Evolutionary conservation across 2,797 vertebrate species (phyloP).

Genomic region (Gambelia wislizenii): DNA sequence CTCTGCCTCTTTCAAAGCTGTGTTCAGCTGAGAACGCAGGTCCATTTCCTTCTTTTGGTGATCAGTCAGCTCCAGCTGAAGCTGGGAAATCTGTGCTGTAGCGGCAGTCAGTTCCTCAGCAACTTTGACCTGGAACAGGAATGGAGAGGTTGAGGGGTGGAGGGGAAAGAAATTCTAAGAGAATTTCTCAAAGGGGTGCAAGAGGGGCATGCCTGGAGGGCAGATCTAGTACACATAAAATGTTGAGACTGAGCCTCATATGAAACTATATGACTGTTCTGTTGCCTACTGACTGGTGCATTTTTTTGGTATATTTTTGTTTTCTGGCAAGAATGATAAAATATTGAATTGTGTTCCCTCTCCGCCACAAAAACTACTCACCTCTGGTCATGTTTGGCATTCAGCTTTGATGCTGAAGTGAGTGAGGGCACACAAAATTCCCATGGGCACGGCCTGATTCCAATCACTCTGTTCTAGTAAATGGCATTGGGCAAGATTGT

Average conservation of each 20-base stretch:
- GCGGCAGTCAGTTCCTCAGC: constrained; percentile 89
- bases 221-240: neutral
- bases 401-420: no score
- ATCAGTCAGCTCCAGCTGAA: constrained; percentile 88
- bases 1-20: constrained; percentile 83
- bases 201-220: constrained; percentile 25
- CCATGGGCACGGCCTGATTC: neutral
- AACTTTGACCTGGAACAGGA: constrained; percentile 83
- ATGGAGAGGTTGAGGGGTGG: rapidly evolving
- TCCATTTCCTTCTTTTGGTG: constrained; percentile 90
- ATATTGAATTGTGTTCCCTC: no score
- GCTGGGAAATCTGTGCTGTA: constrained; percentile 85
- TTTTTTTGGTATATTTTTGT: no score
- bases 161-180: neutral
- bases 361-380: neutral
- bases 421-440: no score
- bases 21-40: constrained; percentile 85
- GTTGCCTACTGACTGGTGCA: no score
- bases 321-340: no score
- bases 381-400: no score
- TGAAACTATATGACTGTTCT: neutral
- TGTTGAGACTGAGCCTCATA: neutral
- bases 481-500: neutral
- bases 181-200: neutral
- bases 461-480: neutral